Percentiles rank a stretch among this genome's conserved stretches.
Evolutionary conservation across 2,113 vertebrate genomes (phyloP).

Genomic region (Caranx melampygus): DNA sequence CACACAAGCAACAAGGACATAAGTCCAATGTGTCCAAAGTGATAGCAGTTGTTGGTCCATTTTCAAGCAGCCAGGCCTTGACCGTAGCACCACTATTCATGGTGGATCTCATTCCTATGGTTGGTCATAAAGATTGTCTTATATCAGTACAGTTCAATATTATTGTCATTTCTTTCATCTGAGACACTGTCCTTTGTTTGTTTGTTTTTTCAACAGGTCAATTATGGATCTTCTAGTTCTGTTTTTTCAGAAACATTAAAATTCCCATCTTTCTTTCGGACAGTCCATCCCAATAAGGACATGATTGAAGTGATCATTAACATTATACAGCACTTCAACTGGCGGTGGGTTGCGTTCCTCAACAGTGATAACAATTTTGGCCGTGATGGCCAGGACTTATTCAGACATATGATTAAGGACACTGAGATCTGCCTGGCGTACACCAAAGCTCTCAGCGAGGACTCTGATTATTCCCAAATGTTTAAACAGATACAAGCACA

Average conservation of each 20-base stretch:
- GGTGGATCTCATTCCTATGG: slow-evolving; percentile 84
- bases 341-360: slow-evolving; percentile 87
- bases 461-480: slow-evolving; percentile 35
- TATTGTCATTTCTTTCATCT: too few species aligned
- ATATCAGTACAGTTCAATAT: too few species aligned
- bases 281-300: slow-evolving; percentile 80
- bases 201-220: slow-evolving; percentile 77
- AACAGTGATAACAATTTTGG: slow-evolving; percentile 78
- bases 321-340: slow-evolving; percentile 82
- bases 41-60: slow-evolving; percentile 82
- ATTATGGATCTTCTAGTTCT: slow-evolving; percentile 79
- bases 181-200: too few species aligned
- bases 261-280: slow-evolving; percentile 86
- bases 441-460: slow-evolving; percentile 42
- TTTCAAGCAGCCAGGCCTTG: slow-evolving; percentile 65
- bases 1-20: background rate
- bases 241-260: slow-evolving; percentile 67
- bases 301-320: slow-evolving; percentile 80
- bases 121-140: slow-evolving; percentile 60
- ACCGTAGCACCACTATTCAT: slow-evolving; percentile 81
- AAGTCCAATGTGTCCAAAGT: slow-evolving; percentile 58
- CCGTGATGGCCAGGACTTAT: slow-evolving; percentile 54
- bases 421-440: slow-evolving; percentile 82
- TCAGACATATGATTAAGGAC: slow-evolving; percentile 61
- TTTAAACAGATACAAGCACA: slow-evolving; percentile 68